Percentiles rank a stretch among this genome's conserved stretches.
Conservation (phyloP, 1,140 invertebrate species). For the Sycophaga agraensis region DNA sequence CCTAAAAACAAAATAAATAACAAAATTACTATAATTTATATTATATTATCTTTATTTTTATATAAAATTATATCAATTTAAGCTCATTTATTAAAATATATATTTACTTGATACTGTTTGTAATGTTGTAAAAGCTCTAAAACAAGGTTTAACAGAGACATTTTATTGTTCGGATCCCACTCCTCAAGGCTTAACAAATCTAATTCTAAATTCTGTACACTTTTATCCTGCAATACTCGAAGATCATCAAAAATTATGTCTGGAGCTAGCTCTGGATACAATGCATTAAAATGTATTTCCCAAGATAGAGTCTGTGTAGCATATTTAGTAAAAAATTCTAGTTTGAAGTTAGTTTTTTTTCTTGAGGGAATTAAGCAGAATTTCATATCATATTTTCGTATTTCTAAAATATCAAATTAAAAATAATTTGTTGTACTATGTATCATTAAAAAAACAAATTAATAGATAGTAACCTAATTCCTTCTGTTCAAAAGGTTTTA, state of each 20-base stretch:
- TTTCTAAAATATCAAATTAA: neutral
- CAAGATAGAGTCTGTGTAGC: neutral
- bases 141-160: neutral
- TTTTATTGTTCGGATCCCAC: neutral
- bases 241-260: conserved; percentile 5
- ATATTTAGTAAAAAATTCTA: neutral
- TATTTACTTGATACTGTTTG: conserved; percentile 14
- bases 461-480: neutral
- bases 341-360: neutral
- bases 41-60: no score
- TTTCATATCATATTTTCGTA: neutral
- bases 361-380: neutral
- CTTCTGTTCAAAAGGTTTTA: neutral
- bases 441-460: neutral
- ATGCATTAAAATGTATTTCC: conserved; percentile 5
- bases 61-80: no score
- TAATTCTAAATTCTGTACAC: neutral
- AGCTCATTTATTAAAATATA: neutral
- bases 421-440: neutral
- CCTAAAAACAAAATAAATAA: neutral
- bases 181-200: neutral
- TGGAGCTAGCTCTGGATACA: conserved; percentile 14
- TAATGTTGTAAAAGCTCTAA: neutral
- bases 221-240: neutral
- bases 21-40: neutral